Conservation (phyloP, 2,888 invertebrate species). For the Eilema depressum region DNA sequence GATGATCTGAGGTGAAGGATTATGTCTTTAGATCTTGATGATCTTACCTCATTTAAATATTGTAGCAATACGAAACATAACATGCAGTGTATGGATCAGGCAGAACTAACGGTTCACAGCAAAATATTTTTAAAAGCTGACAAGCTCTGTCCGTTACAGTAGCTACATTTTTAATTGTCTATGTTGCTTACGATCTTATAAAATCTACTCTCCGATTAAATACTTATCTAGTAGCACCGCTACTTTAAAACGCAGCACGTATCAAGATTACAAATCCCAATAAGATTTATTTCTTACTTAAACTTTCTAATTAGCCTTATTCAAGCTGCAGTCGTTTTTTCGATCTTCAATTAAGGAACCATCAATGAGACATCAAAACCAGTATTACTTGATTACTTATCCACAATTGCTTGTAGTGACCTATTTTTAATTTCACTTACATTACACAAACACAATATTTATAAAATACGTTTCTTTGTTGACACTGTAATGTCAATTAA, state of each 20-base stretch:
- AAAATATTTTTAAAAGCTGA: no score
- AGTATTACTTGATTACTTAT: conserved; percentile 48
- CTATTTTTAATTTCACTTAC: no score
- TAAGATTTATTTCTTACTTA: conserved; percentile 17
- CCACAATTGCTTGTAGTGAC: no score
- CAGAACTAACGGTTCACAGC: background rate
- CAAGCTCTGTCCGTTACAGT: background rate
- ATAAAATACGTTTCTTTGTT: no score
- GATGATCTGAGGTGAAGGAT: no score
- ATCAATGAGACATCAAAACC: conserved; percentile 43
- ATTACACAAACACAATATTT: no score
- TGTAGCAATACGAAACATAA: no score
- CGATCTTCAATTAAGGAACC: conserved; percentile 28
- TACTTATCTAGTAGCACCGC: background rate
- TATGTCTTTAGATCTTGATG: no score
- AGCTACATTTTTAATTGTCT: background rate
- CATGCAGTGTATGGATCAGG: no score
- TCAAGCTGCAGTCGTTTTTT: conserved; percentile 27
- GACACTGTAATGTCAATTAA: no score
- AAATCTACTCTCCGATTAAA: background rate
- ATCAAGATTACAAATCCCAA: conserved; percentile 14
- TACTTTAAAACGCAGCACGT: conserved; percentile 8
- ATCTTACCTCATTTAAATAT: no score
- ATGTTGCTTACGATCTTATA: background rate
- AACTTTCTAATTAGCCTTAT: conserved; percentile 24